phyloP scores from a whole-genome alignment of 2,113 vertebrate genomes.

The Pelmatolapia mariae region DNA sequence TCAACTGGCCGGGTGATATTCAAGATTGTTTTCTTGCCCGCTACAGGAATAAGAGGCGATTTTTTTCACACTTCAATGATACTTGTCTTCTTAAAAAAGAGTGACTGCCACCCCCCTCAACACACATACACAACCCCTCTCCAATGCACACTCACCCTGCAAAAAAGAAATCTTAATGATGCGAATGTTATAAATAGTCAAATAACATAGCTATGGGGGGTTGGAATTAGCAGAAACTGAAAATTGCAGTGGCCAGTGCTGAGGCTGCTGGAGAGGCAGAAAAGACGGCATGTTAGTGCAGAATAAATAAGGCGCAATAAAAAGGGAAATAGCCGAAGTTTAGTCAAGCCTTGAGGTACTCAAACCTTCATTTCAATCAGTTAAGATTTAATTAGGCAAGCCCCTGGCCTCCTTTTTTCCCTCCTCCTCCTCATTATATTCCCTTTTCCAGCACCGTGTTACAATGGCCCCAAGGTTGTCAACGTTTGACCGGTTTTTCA shows the following conservation, averaged over 20 bases:
- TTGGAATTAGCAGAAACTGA: constrained; percentile 71
- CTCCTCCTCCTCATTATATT: constrained; percentile 79
- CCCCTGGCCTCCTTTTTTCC: constrained; percentile 80
- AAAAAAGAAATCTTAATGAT: constrained; percentile 84
- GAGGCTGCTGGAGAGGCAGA: background rate
- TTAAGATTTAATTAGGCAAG: constrained; percentile 91
- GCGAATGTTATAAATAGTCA: constrained; percentile 88
- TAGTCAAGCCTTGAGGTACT: constrained; percentile 80
- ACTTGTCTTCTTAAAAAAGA: constrained; percentile 91
- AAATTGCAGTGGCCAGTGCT: constrained; percentile 69
- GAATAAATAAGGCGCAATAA: constrained; percentile 70
- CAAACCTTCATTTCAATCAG: constrained; percentile 88
- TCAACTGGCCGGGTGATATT: constrained; percentile 56
- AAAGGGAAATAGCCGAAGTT: constrained; percentile 78
- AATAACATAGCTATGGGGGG: constrained; percentile 85
- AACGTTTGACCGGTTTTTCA: constrained; percentile 85
- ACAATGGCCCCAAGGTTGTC: constrained; percentile 84
- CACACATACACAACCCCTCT: background rate
- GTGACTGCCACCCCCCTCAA: constrained; percentile 75
- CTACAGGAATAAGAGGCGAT: constrained; percentile 69
- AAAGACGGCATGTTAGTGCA: constrained; percentile 30
- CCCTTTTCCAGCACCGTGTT: constrained; percentile 79
- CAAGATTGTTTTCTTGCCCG: constrained; percentile 72
- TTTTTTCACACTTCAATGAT: constrained; percentile 90
- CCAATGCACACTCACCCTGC: constrained; percentile 18